phyloP scores from a whole-genome alignment of 1,140 invertebrate genomes.

The Diplogasteroides magnus region DNA sequence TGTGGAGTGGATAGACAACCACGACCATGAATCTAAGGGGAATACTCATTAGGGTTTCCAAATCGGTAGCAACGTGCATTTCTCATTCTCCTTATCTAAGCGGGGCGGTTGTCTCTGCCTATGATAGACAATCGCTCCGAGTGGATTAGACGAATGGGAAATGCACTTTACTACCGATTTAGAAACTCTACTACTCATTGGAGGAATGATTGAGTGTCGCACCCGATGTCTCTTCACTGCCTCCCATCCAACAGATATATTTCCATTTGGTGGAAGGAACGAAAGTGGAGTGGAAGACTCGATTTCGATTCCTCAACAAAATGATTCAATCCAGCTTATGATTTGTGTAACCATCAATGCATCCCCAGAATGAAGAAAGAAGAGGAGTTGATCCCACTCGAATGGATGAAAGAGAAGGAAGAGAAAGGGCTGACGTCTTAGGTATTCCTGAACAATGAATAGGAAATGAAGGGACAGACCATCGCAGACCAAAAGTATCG shows the following conservation, averaged over 20 bases:
- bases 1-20: slow-evolving; percentile 39
- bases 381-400: slow-evolving; percentile 16
- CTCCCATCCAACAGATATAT: not conserved
- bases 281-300: slow-evolving; percentile 81
- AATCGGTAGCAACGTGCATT: no score
- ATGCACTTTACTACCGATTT: no score
- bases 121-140: no score
- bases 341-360: slow-evolving; percentile 80
- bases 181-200: no score
- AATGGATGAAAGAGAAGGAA: slow-evolving; percentile 23
- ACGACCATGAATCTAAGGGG: not conserved
- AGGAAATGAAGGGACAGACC: no score
- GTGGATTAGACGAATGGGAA: no score
- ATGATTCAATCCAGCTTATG: no score
- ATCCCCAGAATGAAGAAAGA: slow-evolving; percentile 67
- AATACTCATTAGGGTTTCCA: not conserved
- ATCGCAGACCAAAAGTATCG: slow-evolving; percentile 8
- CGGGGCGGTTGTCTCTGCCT: no score
- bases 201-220: no score
- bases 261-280: slow-evolving; percentile 53
- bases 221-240: not conserved
- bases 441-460: not conserved
- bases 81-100: no score
- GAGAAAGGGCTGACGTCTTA: slow-evolving; percentile 24
- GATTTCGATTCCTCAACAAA: slow-evolving; percentile 57